These are phyloP conservation scores for Trichogramma pretiosum DNA, from an alignment of 1,140 invertebrate species.

Conservation along the genomic window DNA sequence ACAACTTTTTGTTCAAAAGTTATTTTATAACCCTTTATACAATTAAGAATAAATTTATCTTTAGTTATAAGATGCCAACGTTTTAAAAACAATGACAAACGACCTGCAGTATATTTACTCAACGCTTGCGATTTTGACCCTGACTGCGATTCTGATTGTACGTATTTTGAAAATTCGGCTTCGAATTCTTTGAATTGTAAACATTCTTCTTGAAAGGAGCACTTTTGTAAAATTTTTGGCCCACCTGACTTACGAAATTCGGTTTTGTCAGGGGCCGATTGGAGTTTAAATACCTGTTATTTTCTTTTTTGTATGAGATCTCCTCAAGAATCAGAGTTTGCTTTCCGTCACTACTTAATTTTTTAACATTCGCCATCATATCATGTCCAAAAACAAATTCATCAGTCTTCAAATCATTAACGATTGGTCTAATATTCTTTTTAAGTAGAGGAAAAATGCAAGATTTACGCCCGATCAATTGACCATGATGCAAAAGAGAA, in stretches of 20 bases:
- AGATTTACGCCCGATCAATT: not conserved
- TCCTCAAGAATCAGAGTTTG: not conserved
- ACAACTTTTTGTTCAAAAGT: not conserved
- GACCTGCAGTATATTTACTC: not conserved
- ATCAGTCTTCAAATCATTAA: not conserved
- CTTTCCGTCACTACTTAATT: not conserved
- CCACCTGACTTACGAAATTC: not conserved
- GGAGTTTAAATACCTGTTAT: not conserved
- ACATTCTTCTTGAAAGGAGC: not conserved
- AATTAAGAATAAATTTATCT: constrained; percentile 2
- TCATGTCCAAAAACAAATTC: constrained; percentile 1
- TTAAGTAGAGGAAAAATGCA: not conserved
- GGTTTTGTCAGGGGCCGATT: not conserved
- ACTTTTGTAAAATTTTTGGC: too few species aligned
- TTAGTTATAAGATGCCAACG: constrained; percentile 5
- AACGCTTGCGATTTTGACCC: not conserved
- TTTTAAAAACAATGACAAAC: not conserved
- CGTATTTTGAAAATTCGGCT: not conserved
- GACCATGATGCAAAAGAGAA: not conserved
- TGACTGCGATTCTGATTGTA: not conserved
- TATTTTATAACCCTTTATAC: constrained; percentile 4
- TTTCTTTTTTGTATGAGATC: not conserved
- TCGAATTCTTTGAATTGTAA: not conserved
- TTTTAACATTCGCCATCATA: not conserved
- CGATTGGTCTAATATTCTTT: not conserved